Evolutionary conservation across 2,113 vertebrate genomes (phyloP), one percentile per base, ranked within the genome.

Genomic region (Trachemys scripta): DNA sequence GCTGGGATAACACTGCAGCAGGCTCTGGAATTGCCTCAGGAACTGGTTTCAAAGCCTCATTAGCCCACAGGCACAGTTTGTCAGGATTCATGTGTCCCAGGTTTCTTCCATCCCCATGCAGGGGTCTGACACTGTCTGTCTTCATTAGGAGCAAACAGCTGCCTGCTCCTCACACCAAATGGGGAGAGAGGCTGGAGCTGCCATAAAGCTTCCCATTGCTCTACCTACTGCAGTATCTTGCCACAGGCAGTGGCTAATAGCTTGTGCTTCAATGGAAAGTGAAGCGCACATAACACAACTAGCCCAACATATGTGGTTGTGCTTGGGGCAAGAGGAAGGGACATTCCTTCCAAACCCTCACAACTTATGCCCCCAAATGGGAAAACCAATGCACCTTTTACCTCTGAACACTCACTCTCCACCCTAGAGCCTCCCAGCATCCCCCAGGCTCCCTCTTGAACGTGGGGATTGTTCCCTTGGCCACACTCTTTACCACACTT

Each of bases 241-340:
- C 29, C 81, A 59, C 79, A 94, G 88, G 90, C 1, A 8, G 45
- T 47, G 84, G 20, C 38, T 85, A 65, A 81, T 5, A 88, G 79
- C 86, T 13, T 80, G 27, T 42, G 7, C 42, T 54, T 81, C 65
- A 88, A 56, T 42, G 75, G 54, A 88, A 89, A 62, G 85, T 38
- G 11, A 57, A 78, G 51, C 65, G 80, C 78, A 95, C 4, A 51
- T 78, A 88, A 97, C 89, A 85, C 5, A 35, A 65, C 31, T 8
- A 65, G 31, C 4, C 31, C 62, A 35, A 17, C 31, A 8, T 16
- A 65, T n/a, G 62, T 35, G 31, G 35, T 31, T 69, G 8, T 7
- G 16, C 19, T n/a, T 69, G 31, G 62, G 62, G 62, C 13, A 31
- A 13, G 31, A n/a, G 31, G 31, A 65, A 35, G 35, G 4, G 65